Base-by-base conservation (phyloP, 2,113 vertebrate species). In the Nothocercus julius region DNA sequence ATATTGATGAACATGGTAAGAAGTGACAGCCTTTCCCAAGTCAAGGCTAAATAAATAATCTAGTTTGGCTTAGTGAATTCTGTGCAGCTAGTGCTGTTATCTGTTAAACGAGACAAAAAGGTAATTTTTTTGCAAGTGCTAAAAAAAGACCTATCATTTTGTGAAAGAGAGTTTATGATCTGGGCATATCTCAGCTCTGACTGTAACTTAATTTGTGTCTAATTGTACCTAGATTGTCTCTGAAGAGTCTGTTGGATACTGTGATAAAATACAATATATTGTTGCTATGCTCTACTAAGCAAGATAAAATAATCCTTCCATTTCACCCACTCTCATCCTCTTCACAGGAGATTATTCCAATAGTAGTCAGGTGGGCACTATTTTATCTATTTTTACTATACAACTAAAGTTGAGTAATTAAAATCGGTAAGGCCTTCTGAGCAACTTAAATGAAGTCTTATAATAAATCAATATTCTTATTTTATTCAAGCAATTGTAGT, bases 31-130 rank as follows among this genome's bases (percentile, higher is more conserved):
- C 34, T 58, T 62, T 66, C 27, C n/a, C 66, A 17, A 49, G 13
- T 74, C 24, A 72, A 67, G 82, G 85, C 66, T 34, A 45, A 68
- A 19, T 47, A 69, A 53, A 34, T 53, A 36, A 62, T 38, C 6
- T 11, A 27, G 1, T 62, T 77, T 56, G 3, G 3, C 82, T 89
- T 62, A 76, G 12, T 53, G 70, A 27, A 9, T 32, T 85, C 21
- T 68, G 1, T 61, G 27, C 18, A 61, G 5, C 49, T 82, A 49
- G 45, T 61, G 17, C 8, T 1, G 0, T 54, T 64, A 49, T 64
- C 42, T 61, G 11, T 53, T 87, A 85, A 72, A 82, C 61, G 14
- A 51, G 58, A 15, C 17, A 20, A 85, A 85, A 80, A 38, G 34
- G 27, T 20, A 30, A 8, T 18, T 51, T 47, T 47, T 47, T 38